Evolutionary conservation across 2,888 invertebrate genomes (phyloP).

Genomic region (Griposia aprilina): DNA sequence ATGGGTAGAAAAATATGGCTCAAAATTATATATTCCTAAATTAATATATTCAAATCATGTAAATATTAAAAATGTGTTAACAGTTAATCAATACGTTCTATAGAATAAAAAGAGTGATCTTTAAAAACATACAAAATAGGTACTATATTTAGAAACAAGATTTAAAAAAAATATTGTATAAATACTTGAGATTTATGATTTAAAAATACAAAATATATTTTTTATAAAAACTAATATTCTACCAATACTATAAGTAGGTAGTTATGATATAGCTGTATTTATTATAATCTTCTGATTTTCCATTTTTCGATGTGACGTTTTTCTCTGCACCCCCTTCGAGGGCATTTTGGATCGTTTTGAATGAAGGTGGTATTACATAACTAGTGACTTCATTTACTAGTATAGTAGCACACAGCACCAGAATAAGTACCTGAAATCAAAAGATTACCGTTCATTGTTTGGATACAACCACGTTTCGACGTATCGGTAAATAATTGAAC

Average conservation of each 20-base stretch:
- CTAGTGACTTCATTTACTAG: constrained; percentile 43
- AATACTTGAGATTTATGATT: constrained; percentile 17
- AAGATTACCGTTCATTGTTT: background rate
- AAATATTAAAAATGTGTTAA: background rate
- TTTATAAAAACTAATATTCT: constrained; percentile 18
- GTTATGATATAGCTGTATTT: constrained; percentile 87
- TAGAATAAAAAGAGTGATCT: background rate
- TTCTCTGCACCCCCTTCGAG: constrained; percentile 17
- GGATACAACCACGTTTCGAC: background rate
- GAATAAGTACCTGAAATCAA: constrained; percentile 61
- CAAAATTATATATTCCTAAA: background rate
- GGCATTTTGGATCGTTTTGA: constrained; percentile 27
- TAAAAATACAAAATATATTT: background rate
- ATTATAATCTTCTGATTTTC: constrained; percentile 82
- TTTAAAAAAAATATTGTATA: background rate
- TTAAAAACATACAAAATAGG: background rate
- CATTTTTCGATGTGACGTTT: constrained; percentile 19
- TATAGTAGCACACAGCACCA: constrained; percentile 50
- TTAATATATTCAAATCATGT: background rate
- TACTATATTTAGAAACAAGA: background rate
- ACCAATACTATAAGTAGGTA: constrained; percentile 79
- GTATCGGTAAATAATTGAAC: background rate
- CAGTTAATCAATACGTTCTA: background rate
- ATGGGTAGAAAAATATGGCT: background rate
- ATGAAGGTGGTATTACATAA: constrained; percentile 46